A percentile compares a stretch with the other conserved stretches of the same genome.
Conservation (phyloP, 2,797 vertebrate species). For the Sebastes nivosus region DNA sequence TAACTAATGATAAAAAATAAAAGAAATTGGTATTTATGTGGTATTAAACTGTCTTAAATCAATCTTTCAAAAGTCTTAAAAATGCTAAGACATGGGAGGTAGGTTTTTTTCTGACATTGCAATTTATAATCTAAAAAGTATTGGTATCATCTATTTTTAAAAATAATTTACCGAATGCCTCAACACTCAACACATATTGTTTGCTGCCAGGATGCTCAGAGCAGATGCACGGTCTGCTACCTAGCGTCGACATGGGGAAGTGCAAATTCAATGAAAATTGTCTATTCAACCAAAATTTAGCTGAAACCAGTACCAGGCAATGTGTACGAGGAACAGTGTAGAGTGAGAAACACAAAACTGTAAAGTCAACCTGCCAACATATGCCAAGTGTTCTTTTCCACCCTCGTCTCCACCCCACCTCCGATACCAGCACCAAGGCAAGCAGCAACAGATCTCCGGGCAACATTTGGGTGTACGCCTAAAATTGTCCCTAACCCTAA, state of each 20-base stretch:
- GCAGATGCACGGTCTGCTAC: too few species aligned
- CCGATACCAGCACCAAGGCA: background rate
- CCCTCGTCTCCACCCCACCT: background rate
- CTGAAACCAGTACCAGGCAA: background rate
- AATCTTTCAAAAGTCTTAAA: background rate
- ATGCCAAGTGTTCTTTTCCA: accelerated
- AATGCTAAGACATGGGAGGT: background rate
- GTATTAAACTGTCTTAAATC: background rate
- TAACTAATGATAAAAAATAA: background rate
- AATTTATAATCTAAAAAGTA: background rate
- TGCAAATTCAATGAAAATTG: background rate
- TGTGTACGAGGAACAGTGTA: background rate
- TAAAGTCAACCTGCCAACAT: accelerated
- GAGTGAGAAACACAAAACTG: background rate
- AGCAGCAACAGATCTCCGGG: background rate
- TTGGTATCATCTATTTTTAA: too few species aligned
- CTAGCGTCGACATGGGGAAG: background rate
- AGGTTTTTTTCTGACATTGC: background rate
- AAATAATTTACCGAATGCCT: too few species aligned
- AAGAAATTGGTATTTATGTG: background rate
- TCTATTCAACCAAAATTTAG: background rate
- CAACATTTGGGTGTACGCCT: background rate
- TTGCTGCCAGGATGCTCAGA: background rate
- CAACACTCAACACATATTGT: background rate
- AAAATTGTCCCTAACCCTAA: background rate